Evolutionary conservation across 2,797 vertebrate genomes (phyloP), one percentile per base, ranked within the genome.

Genomic region (Gouania willdenowi): DNA sequence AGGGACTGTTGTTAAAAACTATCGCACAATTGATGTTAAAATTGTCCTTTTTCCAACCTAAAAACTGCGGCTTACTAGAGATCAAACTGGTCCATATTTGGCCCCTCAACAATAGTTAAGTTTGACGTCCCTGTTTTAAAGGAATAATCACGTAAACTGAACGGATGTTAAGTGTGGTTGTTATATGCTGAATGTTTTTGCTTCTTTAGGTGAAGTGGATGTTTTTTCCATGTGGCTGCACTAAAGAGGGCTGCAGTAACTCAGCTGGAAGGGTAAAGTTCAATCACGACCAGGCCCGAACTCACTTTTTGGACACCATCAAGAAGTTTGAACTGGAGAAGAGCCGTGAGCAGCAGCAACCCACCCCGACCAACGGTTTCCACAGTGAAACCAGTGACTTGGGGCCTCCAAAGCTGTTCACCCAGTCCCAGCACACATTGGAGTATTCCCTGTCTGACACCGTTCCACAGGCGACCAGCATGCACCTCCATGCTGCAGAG

Each of bases 281-380:
- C 68, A 99, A 98, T 77, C 97, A 97, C 35, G 96, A 99, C 70
- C 92, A 97, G 8, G 97, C 99, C 48, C 93, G 96, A 82, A 98
- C 97, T 76, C 97, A 99, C 78, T 99, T 99, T 86, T 87, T 99
- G 87, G 97, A 99, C 90, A 99, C 97, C 24, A 97, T 99, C 71
- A 99, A 99, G 97, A 98, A 98, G 84, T 92, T 98, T 15, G 95
- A 99, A 75, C 84, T 98, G 78, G 97, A 99, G 85, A 98, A 96
- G 82, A 98, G 91, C 48, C 89, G 92, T 2, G 95, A 98, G 84
- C 94, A 93, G 70, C 85, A 89, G 71, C 84, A 84, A 41, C 83
- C 87, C 8, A 79, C 92, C 4, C 66, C 87, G 0, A 66, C 87
- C 35, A 93, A 92, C 2, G 90, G 93, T 70, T 94, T 90, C 82